A percentile compares a stretch with the other conserved stretches of the same genome.
Conservation (phyloP, 2,797 vertebrate species). For the Pangasius djambal region DNA sequence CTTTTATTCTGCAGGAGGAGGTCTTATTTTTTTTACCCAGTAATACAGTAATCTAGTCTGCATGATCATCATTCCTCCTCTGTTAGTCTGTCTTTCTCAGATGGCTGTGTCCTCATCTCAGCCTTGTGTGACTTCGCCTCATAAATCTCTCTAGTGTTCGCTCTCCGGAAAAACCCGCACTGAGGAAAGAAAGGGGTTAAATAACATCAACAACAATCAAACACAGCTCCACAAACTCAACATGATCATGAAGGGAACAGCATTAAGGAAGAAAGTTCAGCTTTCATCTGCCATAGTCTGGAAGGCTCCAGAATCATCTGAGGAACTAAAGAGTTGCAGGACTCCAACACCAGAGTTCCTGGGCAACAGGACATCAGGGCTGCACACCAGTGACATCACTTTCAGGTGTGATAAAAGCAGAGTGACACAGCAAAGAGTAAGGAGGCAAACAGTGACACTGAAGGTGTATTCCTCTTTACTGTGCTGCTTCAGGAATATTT, state of each 20-base stretch:
- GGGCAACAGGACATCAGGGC: not conserved
- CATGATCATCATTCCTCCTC: slow-evolving; percentile 76
- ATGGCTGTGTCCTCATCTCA: slow-evolving; percentile 87
- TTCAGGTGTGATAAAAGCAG: not conserved
- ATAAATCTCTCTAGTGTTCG: slow-evolving; percentile 87
- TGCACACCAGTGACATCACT: not conserved
- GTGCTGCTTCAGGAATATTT: not conserved
- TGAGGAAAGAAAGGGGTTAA: slow-evolving; percentile 67
- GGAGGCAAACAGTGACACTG: not conserved
- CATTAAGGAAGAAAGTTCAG: not conserved
- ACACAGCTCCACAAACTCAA: not conserved
- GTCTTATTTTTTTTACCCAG: slow-evolving; percentile 16
- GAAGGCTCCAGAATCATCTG: not conserved
- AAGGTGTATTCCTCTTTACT: not conserved
- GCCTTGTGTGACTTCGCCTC: slow-evolving; percentile 88
- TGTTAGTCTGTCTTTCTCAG: slow-evolving; percentile 82
- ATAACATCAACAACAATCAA: slow-evolving; percentile 28
- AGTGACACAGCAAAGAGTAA: not conserved
- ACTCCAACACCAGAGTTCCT: not conserved
- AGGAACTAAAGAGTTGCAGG: not conserved
- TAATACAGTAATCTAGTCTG: slow-evolving; percentile 35
- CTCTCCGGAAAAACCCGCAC: slow-evolving; percentile 92
- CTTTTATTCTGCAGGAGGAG: not conserved
- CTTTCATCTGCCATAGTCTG: not conserved
- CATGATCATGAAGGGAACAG: not conserved